Evolutionary conservation across 2,113 vertebrate species (phyloP), one percentile per base, ranked within the genome.

Genomic region (Arenaria interpres): DNA sequence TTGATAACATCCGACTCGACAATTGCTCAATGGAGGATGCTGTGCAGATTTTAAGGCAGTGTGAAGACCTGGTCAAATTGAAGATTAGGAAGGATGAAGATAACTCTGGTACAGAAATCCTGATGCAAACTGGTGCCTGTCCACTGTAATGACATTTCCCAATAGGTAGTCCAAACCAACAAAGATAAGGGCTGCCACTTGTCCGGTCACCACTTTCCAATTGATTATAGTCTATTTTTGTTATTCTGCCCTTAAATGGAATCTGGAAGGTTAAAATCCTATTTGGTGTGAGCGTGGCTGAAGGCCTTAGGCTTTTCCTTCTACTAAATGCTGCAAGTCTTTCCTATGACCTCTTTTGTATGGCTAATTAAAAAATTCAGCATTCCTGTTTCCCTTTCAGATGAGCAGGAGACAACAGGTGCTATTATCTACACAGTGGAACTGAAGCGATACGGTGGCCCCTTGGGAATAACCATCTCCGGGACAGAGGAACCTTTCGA

Each of bases 401-500:
- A 99, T n/a, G 99, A 99, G 88, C 98, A 99, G 97, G 99, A 99
- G 97, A 99, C 99, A 79, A 99, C 99, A 0, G 99, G 99, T 22
- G 99, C 99, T 33, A 99, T 99, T 81, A 99, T 99, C 97, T 99
- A 99, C 98, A 99, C 99, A 0, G 99, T 99, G 64, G 99, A 99
- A 93, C 96, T 99, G 91, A 99, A 99, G 95, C 96, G 99, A 51
- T 99, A 99, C 0, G 99, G 99, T 0, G 99, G 99, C 5, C 99
- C 99, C 15, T 96, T 99, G 94, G 99, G 99, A 90, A 99, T 99
- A 97, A 99, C 99, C 23, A 99, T 99, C 97, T 99, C 99, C 0
- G 99, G 99, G 86, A 99, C 99, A 0, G 99, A 99, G 97, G 99
- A 99, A 60, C 99, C 99, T 71, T 99, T 99, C 9, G 99, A 99